These are phyloP conservation scores for Dunckerocampus dactyliophorus DNA, from an alignment of 2,113 vertebrate genomes.

Conservation along the genomic window DNA sequence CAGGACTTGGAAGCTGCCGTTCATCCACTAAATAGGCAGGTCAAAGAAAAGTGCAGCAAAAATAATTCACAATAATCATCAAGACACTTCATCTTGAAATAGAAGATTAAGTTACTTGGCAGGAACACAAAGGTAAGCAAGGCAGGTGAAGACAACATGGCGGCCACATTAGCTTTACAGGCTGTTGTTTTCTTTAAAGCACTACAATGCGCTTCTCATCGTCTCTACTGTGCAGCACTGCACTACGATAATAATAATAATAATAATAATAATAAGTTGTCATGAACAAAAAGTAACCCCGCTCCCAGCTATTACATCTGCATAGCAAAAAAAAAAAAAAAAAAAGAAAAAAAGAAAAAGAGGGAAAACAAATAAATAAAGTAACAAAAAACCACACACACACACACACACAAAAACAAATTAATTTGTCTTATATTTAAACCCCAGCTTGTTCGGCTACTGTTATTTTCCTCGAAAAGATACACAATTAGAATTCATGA, in stretches of 20 bases:
- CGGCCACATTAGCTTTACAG: conserved; percentile 13
- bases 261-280: conserved; percentile 19
- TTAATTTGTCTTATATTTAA: not conserved
- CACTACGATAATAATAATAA: conserved; percentile 45
- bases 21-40: too few relatives aligned
- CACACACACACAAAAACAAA: conserved; percentile 26
- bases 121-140: not conserved
- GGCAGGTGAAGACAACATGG: conserved; percentile 1
- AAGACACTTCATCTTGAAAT: too few relatives aligned
- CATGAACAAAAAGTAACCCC: conserved; percentile 32
- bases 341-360: conserved; percentile 34
- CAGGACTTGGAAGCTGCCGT: not conserved
- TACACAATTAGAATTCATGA: conserved; percentile 70
- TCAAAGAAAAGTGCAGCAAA: too few relatives aligned
- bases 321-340: conserved; percentile 55
- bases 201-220: conserved; percentile 3
- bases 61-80: too few relatives aligned
- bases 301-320: conserved; percentile 48
- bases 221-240: conserved; percentile 63
- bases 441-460: conserved; percentile 31
- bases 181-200: too few relatives aligned
- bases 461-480: conserved; percentile 63
- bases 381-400: conserved; percentile 24
- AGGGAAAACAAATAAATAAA: conserved; percentile 59
- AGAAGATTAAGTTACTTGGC: not conserved